Conservation (phyloP, 2,888 invertebrate genomes). For the Acanthosoma haemorrhoidale region DNA sequence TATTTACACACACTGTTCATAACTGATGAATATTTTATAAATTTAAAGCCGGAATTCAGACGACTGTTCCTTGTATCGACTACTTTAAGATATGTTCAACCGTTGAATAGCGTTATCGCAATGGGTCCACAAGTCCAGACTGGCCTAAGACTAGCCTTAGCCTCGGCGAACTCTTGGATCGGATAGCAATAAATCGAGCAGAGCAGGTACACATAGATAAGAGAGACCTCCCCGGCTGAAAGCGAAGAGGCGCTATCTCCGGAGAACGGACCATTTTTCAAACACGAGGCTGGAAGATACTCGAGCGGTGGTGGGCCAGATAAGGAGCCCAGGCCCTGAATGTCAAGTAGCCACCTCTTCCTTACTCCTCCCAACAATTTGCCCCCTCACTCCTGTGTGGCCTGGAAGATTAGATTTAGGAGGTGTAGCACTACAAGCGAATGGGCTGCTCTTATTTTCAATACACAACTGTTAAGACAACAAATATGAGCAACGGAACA, state of each 20-base stretch:
- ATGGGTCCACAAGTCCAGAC: neutral
- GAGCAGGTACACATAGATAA: neutral
- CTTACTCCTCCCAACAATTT: neutral
- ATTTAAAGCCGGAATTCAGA: too few relatives aligned
- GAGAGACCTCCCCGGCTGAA: neutral
- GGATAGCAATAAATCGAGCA: neutral
- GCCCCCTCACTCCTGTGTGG: neutral
- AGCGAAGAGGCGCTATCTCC: neutral
- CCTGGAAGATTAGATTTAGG: neutral
- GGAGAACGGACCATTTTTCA: constrained; percentile 1
- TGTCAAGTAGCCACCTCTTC: neutral
- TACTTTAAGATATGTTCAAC: too few relatives aligned
- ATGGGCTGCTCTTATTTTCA: too few relatives aligned
- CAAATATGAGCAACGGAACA: too few relatives aligned
- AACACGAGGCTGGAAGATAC: neutral
- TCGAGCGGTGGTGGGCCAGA: neutral
- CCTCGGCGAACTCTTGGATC: too few relatives aligned
- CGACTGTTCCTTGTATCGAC: too few relatives aligned
- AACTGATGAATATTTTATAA: too few relatives aligned
- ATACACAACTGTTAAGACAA: too few relatives aligned
- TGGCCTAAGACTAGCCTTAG: neutral
- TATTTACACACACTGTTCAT: too few relatives aligned
- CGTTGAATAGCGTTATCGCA: too few relatives aligned
- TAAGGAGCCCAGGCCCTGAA: neutral
- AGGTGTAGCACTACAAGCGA: too few relatives aligned